phyloP scores from a whole-genome alignment of 2,888 invertebrate genomes.

The Zhuqinia jingwanae region DNA sequence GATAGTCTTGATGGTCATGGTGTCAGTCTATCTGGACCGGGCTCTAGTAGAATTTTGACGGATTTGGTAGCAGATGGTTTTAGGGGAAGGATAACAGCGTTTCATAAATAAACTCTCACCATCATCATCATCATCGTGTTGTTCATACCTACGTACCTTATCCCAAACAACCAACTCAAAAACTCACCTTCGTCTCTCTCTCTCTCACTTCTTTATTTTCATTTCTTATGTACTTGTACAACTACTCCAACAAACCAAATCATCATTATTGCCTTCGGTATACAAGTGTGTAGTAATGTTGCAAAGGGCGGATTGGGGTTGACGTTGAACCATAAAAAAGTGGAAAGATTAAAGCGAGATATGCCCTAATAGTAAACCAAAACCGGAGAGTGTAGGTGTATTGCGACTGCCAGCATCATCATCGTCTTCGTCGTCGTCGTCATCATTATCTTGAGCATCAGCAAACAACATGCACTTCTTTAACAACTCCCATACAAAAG shows the following conservation, averaged over 20 bases:
- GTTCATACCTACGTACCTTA: constrained; percentile 22
- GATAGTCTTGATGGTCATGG: constrained; percentile 51
- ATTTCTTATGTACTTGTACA: constrained; percentile 17
- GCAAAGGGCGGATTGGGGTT: constrained; percentile 73
- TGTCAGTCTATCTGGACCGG: constrained; percentile 45
- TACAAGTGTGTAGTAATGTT: constrained; percentile 26
- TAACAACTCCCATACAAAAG: background rate
- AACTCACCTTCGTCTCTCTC: constrained; percentile 45
- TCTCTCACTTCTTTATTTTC: constrained; percentile 2
- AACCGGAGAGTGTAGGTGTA: constrained; percentile 73
- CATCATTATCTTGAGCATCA: constrained; percentile 56
- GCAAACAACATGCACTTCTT: constrained; percentile 54
- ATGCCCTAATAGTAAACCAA: constrained; percentile 73
- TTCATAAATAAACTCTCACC: constrained; percentile 72
- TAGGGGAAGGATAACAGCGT: constrained; percentile 56
- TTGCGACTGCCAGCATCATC: constrained; percentile 54
- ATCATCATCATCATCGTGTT: constrained; percentile 44
- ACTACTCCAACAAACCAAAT: constrained; percentile 44
- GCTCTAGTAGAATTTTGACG: constrained; percentile 54
- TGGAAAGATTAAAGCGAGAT: constrained; percentile 74
- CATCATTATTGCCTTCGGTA: constrained; percentile 46
- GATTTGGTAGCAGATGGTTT: constrained; percentile 73
- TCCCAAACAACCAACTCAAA: constrained; percentile 32
- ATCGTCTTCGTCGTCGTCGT: constrained; percentile 49
- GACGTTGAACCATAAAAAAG: constrained; percentile 74